Evolutionary conservation across 2,113 vertebrate species (phyloP).

Genomic region (Corynorhinus townsendii): DNA sequence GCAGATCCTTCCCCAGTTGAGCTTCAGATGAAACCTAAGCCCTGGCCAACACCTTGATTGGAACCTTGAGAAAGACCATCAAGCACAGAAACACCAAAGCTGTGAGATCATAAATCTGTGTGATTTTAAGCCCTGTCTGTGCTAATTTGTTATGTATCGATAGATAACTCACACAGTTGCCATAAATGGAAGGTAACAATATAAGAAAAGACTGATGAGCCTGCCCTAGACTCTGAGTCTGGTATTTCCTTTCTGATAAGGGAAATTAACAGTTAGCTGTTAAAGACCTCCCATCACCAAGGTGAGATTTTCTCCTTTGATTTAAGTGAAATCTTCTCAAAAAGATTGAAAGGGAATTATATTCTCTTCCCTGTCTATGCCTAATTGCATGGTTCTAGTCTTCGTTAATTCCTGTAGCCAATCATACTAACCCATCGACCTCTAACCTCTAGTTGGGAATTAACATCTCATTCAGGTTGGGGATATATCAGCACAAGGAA

Average conservation of each 20-base stretch:
- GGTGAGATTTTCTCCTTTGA: neutral
- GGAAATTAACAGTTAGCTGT: neutral
- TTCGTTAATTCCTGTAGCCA: neutral
- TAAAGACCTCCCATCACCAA: neutral
- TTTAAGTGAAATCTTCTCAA: neutral
- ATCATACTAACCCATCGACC: neutral
- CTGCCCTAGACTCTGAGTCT: neutral
- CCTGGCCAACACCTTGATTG: neutral
- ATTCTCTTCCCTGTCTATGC: neutral
- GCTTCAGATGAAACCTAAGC: neutral
- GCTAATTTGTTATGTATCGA: neutral
- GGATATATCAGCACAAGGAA: neutral
- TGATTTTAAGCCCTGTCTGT: neutral
- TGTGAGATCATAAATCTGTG: neutral
- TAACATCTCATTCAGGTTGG: neutral
- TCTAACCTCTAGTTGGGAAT: neutral
- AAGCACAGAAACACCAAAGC: neutral
- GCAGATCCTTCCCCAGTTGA: neutral
- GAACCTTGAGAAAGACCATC: neutral
- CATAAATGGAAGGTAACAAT: neutral
- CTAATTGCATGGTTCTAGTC: neutral
- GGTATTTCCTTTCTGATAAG: neutral
- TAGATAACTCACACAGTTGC: neutral
- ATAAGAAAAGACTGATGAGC: neutral
- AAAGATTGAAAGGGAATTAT: neutral